phyloP scores from a whole-genome alignment of 2,797 vertebrate genomes.

The Melopsittacus undulatus region DNA sequence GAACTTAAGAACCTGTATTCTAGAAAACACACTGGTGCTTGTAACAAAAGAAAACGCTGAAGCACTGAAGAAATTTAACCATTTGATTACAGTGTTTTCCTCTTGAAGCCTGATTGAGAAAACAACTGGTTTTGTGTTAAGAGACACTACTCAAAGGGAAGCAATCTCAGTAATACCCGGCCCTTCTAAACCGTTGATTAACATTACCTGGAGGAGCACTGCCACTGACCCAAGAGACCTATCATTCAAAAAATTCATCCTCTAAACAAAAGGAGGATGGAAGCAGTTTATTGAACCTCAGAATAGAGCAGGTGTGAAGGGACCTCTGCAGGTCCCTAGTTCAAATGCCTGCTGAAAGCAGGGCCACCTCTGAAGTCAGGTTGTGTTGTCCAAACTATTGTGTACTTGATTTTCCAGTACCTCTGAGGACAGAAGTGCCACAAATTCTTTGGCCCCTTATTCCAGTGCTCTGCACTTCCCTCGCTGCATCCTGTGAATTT shows the following conservation, averaged over 20 bases:
- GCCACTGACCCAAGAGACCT: not conserved
- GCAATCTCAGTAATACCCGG: not conserved
- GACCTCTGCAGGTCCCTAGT: not conserved
- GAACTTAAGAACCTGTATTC: not conserved
- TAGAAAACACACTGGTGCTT: not conserved
- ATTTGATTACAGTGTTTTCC: slow-evolving; percentile 42
- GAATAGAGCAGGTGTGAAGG: not conserved
- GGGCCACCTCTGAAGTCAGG: not conserved
- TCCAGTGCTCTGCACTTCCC: not conserved
- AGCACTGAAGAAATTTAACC: not conserved
- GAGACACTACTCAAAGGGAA: not conserved
- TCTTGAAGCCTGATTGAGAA: slow-evolving; percentile 7
- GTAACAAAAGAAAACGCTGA: slow-evolving; percentile 16
- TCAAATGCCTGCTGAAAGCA: not conserved
- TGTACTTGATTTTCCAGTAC: not conserved
- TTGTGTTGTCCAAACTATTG: not conserved
- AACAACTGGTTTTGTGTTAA: not conserved
- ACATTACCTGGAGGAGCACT: not conserved
- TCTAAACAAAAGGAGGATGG: not conserved
- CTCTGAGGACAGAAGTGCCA: not conserved
- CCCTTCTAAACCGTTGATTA: not conserved
- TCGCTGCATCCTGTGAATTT: not conserved
- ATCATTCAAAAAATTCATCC: not conserved
- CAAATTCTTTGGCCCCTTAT: not conserved
- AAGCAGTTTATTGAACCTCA: not conserved